Evolutionary conservation across 2,888 invertebrate species (phyloP), one percentile per base, ranked within the genome.

Genomic region (Leucophora obtusa): DNA sequence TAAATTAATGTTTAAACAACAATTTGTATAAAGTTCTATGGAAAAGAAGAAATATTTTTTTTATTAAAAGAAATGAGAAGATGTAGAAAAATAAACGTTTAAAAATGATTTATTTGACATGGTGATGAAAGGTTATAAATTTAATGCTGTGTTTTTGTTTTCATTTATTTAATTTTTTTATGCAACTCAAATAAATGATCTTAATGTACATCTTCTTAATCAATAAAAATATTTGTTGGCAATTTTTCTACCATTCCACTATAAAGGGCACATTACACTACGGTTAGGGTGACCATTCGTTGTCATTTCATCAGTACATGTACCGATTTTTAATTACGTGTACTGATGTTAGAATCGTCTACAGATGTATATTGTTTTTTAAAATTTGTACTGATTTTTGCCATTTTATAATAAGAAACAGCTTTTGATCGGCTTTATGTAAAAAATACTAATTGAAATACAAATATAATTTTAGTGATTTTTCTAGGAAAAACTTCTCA

Each of bases 1-100:
- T 73, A 70, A 77, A 70, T 74, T 77, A 81, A 70, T 81, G 70
- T 77, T 81, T 81, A 81, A 66, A 77, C 77, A 77, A 81, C 81
- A 77, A 81, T 73, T 76, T 80, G 76, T 73, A 58, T 71, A 59
- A 71, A 71, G 35, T 77, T 71, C 65, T 38, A 59, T 28, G 28
- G 28, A 28, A 28, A 59, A 66, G 11, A 35, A 60, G 10, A 18
- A 47, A 47, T 8, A 47, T 17, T 50, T 24, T 54, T 53, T 28
- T 24, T 11, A 35, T 65, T 18, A 15, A 2, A 15, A 71, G 43
- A 47, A 66, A 18, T 38, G 59, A 28, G 59, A 53, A 11, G 11
- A 18, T 58, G 21, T 17, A 62, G 15, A 51, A 43, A 14, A 35
- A 21, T 50, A 50, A 38, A 35, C 43, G 28, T 53, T 17, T 10